Evolutionary conservation across 2,113 vertebrate species (phyloP).

Genomic region (Geothlypis trichas): DNA sequence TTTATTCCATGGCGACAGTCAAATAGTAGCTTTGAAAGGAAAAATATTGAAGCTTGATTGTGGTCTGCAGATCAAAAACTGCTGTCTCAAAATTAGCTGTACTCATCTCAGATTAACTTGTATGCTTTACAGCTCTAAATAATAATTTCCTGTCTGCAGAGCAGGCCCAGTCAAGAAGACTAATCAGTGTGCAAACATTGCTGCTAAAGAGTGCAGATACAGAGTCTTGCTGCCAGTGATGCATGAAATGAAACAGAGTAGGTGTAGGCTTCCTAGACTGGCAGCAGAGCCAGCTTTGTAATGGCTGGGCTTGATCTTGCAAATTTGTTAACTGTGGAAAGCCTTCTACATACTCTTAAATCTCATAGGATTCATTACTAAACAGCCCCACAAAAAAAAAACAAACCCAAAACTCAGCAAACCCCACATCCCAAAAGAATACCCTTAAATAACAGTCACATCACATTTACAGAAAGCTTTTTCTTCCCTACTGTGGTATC

Average conservation of each 20-base stretch:
- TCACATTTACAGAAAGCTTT: neutral
- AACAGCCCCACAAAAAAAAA: neutral
- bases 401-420: accelerated
- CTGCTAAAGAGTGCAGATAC: neutral
- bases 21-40: neutral
- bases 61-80: constrained; percentile 22
- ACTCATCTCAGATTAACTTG: constrained; percentile 20
- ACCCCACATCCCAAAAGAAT: neutral
- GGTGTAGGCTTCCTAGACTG: neutral
- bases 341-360: neutral
- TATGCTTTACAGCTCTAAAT: constrained; percentile 21
- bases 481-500: neutral
- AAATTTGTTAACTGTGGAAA: neutral
- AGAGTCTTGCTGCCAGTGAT: constrained; percentile 1
- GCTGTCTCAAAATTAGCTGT: neutral
- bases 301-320: constrained; percentile 4
- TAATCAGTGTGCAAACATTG: constrained; percentile 47
- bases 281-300: neutral
- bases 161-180: constrained; percentile 17
- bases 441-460: neutral
- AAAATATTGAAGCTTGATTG: neutral
- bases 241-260: constrained; percentile 3
- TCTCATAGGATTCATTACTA: neutral
- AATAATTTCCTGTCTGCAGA: constrained; percentile 40
- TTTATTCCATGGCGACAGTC: neutral